Evolutionary conservation across 2,888 invertebrate species (phyloP), one percentile per base, ranked within the genome.

Genomic region (Spicauda simplicius): DNA sequence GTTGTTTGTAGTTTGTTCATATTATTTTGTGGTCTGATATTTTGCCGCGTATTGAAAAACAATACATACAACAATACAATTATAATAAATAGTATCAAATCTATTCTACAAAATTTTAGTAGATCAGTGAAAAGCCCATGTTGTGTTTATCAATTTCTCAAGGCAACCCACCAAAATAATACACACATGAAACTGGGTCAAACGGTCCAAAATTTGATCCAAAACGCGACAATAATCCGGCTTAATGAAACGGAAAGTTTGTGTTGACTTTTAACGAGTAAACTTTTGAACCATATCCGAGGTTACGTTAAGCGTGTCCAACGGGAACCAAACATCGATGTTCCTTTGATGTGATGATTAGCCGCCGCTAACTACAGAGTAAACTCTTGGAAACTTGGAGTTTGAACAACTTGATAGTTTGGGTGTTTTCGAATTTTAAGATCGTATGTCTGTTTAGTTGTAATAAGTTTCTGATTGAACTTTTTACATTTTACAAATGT

Each of bases 251-350:
- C 57, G 56, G 30, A 58, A 64, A 52, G 52, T 64, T 58, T 1
- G 41, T 33, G 50, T 41, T n/a, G 50, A 57, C 33, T 52, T 64
- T 64, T 64, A 64, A 64, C 64, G 57, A 64, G 64, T 64, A 58
- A 64, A 64, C 57, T 64, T 64, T 52, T 11, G 19, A 20, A 33
- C n/a, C 48, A 18, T 25, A 64, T 50, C 25, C 20, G 16, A 37
- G 48, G 19, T 37, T 33, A 19, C 53, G 20, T 64, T 58, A 11
- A 50, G 25, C 30, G 10, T 25, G 25, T 50, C 37, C 57, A 52
- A 41, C 52, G 37, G 19, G 30, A 14, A 14, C 7, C 18, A 58
- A 64, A 64, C 52, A 58, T 58, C 41, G 64, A 52, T 19, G 50
- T 48, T 57, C n/a, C 64, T 57, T 57, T 64, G 64, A 57, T 57